phyloP scores from a whole-genome alignment of 1,140 invertebrate species.

The Lerema accius region DNA sequence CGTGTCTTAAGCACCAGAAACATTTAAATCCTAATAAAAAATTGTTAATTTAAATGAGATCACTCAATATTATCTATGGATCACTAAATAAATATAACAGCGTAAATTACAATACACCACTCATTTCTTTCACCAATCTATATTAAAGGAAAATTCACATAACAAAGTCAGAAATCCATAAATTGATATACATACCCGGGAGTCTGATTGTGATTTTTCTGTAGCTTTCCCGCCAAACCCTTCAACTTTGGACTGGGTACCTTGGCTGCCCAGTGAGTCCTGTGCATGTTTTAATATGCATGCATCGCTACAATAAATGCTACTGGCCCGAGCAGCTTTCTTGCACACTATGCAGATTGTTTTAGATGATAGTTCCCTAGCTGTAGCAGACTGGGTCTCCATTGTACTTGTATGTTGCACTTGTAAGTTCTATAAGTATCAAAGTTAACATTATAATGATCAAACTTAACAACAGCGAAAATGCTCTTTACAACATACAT shows the following conservation, averaged over 20 bases:
- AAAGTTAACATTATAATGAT: neutral
- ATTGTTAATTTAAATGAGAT: no score
- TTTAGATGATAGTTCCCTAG: conserved; percentile 59
- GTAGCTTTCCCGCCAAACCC: conserved; percentile 45
- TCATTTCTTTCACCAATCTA: no score
- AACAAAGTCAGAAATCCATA: no score
- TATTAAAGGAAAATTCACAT: no score
- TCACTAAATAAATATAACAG: no score
- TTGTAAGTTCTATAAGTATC: conserved; percentile 6
- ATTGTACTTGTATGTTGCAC: conserved; percentile 22
- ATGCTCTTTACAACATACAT: neutral
- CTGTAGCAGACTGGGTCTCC: conserved; percentile 33
- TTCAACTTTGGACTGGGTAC: conserved; percentile 57
- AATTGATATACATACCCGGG: conserved; percentile 77
- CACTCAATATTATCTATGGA: no score
- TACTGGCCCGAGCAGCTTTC: conserved; percentile 86
- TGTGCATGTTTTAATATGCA: conserved; percentile 94
- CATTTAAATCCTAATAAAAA: no score
- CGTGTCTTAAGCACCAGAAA: no score
- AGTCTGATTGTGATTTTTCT: conserved; percentile 76
- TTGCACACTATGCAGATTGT: conserved; percentile 89
- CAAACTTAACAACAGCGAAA: neutral
- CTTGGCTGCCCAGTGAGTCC: conserved; percentile 84
- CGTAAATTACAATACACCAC: no score
- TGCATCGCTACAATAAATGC: conserved; percentile 94